Evolutionary conservation across 2,797 vertebrate genomes (phyloP).

Genomic region (Chelonia mydas): DNA sequence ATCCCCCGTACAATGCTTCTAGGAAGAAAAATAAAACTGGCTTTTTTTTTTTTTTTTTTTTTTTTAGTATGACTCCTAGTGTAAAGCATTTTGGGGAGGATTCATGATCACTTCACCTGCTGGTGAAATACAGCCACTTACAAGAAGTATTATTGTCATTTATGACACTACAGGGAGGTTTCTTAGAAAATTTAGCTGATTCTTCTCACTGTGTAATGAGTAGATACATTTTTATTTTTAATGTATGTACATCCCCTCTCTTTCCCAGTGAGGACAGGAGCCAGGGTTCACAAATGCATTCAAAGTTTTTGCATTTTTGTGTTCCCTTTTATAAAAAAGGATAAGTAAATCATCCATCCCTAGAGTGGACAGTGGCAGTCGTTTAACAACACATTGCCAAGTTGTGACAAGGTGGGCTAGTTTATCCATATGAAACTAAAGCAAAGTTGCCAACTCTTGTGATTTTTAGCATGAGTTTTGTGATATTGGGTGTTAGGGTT

Average conservation of each 20-base stretch:
- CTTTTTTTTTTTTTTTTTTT: not conserved
- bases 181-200: not conserved
- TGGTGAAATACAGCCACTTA: not conserved
- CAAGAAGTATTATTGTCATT: not conserved
- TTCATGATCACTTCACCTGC: not conserved
- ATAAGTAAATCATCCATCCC: not conserved
- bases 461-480: not conserved
- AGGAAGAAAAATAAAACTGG: conserved; percentile 1
- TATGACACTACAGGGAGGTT: not conserved
- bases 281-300: not conserved
- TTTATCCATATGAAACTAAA: not conserved
- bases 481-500: not conserved
- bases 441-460: not conserved
- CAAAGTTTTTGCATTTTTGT: not conserved
- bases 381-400: not conserved
- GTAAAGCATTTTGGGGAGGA: not conserved
- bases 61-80: not conserved
- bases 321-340: not conserved
- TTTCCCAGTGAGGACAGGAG: not conserved
- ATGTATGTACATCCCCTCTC: not conserved
- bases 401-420: not conserved
- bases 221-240: not conserved
- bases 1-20: not conserved
- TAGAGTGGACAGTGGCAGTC: rapidly evolving
- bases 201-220: not conserved